A percentile compares a stretch with the other conserved stretches of the same genome.
These are phyloP conservation scores for Pandemis cinnamomeana DNA, from an alignment of 2,888 invertebrate species.

Conservation along the genomic window DNA sequence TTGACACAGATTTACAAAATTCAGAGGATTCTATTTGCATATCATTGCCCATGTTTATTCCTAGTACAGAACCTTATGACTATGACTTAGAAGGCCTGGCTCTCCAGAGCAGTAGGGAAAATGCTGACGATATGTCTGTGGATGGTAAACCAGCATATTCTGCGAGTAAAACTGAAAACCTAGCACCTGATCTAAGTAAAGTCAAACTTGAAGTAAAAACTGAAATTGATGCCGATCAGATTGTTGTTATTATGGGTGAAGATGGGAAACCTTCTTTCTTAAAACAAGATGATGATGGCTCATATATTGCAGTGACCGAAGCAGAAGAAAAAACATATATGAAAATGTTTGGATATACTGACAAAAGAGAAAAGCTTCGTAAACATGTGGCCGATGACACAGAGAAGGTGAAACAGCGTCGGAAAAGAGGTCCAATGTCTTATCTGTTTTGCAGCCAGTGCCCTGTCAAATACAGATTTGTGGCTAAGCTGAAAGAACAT, in stretches of 20 bases:
- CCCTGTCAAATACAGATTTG: constrained; percentile 70
- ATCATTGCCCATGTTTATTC: constrained; percentile 55
- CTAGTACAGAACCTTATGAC: constrained; percentile 53
- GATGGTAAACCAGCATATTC: not conserved
- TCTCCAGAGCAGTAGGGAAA: constrained; percentile 37
- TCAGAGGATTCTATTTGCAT: constrained; percentile 59
- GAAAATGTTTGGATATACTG: constrained; percentile 28
- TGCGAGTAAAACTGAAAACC: not conserved
- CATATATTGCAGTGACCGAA: constrained; percentile 46
- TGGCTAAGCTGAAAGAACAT: constrained; percentile 69
- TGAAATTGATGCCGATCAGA: constrained; percentile 50
- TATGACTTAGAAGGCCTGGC: constrained; percentile 58
- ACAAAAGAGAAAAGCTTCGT: not conserved
- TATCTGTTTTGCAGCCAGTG: constrained; percentile 65
- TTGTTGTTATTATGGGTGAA: constrained; percentile 62
- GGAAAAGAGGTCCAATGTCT: constrained; percentile 67
- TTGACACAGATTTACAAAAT: constrained; percentile 52
- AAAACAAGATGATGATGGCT: constrained; percentile 50
- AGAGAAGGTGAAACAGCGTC: constrained; percentile 51
- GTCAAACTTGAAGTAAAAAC: constrained; percentile 39
- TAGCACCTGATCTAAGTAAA: not conserved
- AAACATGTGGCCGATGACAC: constrained; percentile 18
- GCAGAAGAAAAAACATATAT: constrained; percentile 44
- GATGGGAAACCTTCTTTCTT: constrained; percentile 53
- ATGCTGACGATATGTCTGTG: constrained; percentile 23